Evolutionary conservation across 2,113 vertebrate genomes (phyloP).

Genomic region (Plectropomus leopardus): DNA sequence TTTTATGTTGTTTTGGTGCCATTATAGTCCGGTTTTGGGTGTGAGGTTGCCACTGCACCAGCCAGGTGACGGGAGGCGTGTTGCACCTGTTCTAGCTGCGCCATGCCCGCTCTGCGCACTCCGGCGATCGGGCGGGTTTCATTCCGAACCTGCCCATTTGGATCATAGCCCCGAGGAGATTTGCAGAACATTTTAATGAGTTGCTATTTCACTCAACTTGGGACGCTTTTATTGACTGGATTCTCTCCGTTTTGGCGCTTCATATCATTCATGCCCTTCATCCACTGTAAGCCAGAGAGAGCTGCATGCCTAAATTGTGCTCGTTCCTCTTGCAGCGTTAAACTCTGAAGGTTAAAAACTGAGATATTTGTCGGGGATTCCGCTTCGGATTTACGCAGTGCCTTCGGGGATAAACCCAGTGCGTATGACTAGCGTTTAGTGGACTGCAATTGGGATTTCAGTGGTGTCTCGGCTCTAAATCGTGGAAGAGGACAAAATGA

Average conservation of each 20-base stretch:
- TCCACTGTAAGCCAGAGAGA: slow-evolving; percentile 32
- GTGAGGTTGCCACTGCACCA: slow-evolving; percentile 63
- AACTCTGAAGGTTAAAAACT: slow-evolving; percentile 57
- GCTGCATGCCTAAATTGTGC: slow-evolving; percentile 30
- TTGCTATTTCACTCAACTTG: slow-evolving; percentile 32
- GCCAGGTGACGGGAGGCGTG: slow-evolving; percentile 76
- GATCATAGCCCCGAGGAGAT: background rate
- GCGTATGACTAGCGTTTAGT: slow-evolving; percentile 3
- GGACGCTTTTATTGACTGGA: slow-evolving; percentile 16
- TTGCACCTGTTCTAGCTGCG: slow-evolving; percentile 79
- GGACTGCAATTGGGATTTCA: slow-evolving; percentile 25
- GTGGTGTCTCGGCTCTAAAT: slow-evolving; percentile 8
- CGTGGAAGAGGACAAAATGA: slow-evolving; percentile 22
- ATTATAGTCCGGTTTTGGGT: slow-evolving; percentile 19
- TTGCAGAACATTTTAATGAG: background rate
- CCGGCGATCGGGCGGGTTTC: slow-evolving; percentile 45
- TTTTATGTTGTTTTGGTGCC: slow-evolving; percentile 13
- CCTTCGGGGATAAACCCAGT: slow-evolving; percentile 25
- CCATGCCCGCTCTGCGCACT: slow-evolving; percentile 68
- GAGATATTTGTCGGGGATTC: slow-evolving; percentile 33
- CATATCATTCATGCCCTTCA: slow-evolving; percentile 45
- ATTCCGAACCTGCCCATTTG: slow-evolving; percentile 33
- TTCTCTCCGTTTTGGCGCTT: slow-evolving; percentile 26
- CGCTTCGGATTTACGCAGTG: slow-evolving; percentile 46
- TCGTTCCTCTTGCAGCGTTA: slow-evolving; percentile 17